Evolutionary conservation across 2,797 vertebrate species (phyloP).

Genomic region (Lycodopsis pacificus): DNA sequence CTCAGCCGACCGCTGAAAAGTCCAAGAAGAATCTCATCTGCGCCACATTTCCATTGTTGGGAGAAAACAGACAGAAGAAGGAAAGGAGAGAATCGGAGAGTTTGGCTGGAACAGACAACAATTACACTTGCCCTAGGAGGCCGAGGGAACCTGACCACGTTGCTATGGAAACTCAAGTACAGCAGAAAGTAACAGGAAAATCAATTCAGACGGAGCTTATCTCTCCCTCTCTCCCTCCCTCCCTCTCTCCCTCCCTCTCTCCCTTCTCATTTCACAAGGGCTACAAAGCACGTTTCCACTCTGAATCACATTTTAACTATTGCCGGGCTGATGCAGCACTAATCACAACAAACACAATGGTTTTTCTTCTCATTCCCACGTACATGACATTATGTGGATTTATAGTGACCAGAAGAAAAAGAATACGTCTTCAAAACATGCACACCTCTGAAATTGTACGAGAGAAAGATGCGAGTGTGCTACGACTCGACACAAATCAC

Average conservation of each 20-base stretch:
- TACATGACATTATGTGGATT: conserved; percentile 53
- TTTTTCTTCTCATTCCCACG: conserved; percentile 35
- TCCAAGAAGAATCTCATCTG: conserved; percentile 30
- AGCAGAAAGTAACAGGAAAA: conserved; percentile 87
- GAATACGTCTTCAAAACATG: conserved; percentile 16
- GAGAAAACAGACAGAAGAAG: conserved; percentile 33
- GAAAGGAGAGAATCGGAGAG: conserved; percentile 51
- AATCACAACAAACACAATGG: conserved; percentile 47
- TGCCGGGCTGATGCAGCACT: conserved; percentile 59
- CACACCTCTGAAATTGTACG: conserved; percentile 43
- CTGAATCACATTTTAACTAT: conserved; percentile 73
- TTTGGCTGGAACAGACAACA: conserved; percentile 84
- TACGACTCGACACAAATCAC: conserved; percentile 66
- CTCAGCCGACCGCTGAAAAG: conserved; percentile 18
- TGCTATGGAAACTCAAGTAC: conserved; percentile 89
- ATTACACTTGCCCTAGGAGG: conserved; percentile 89
- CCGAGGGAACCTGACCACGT: conserved; percentile 86
- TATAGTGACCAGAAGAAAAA: conserved; percentile 45
- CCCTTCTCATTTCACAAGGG: conserved; percentile 73
- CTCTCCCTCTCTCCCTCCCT: conserved; percentile 62
- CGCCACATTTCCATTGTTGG: conserved; percentile 44
- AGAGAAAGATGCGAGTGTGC: conserved; percentile 55
- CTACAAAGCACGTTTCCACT: conserved; percentile 68
- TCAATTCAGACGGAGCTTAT: conserved; percentile 85
- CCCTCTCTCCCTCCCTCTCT: conserved; percentile 67